Conservation (phyloP, 2,888 invertebrate genomes). For the Drosophila antonietae region DNA sequence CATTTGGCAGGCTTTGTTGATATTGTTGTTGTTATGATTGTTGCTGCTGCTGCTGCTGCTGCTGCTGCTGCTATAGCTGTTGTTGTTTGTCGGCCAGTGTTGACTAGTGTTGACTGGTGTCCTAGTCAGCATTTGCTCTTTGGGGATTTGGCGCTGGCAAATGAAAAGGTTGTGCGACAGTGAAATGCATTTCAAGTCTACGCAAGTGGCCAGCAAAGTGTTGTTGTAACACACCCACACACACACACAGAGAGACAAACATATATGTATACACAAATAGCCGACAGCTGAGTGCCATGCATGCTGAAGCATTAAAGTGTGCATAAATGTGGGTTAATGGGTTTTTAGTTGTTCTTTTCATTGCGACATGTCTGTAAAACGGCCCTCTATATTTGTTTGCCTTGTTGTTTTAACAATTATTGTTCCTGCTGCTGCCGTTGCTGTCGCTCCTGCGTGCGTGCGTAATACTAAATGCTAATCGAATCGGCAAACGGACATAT, state of each 20-base stretch:
- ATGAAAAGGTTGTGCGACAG: slow-evolving; percentile 60
- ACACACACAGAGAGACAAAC: slow-evolving; percentile 16
- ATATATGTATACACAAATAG: slow-evolving; percentile 13
- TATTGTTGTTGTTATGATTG: slow-evolving; percentile 35
- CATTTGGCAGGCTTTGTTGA: slow-evolving; percentile 49
- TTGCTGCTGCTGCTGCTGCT: slow-evolving; percentile 25
- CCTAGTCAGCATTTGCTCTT: slow-evolving; percentile 51
- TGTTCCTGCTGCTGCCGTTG: slow-evolving; percentile 14
- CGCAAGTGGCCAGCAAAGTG: slow-evolving; percentile 44
- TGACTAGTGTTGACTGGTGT: slow-evolving; percentile 61
- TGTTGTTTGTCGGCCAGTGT: slow-evolving; percentile 29
- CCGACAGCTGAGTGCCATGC: slow-evolving; percentile 48
- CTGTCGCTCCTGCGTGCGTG: slow-evolving; percentile 2
- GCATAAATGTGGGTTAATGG: slow-evolving; percentile 80
- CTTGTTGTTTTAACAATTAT: slow-evolving; percentile 12
- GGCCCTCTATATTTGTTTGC: slow-evolving; percentile 37
- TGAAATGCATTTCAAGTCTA: slow-evolving; percentile 73
- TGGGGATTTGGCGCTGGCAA: slow-evolving; percentile 62
- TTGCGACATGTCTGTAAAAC: slow-evolving; percentile 48
- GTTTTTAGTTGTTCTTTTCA: slow-evolving; percentile 76
- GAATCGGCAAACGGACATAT: slow-evolving; percentile 39
- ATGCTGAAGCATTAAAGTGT: slow-evolving; percentile 65
- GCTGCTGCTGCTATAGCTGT: slow-evolving; percentile 19
- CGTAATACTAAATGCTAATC: slow-evolving; percentile 54
- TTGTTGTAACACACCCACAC: slow-evolving; percentile 22